Percentiles rank a stretch among this genome's conserved stretches.
These are phyloP conservation scores for Crotophaga sulcirostris DNA, from an alignment of 2,113 vertebrate species.

Conservation along the genomic window DNA sequence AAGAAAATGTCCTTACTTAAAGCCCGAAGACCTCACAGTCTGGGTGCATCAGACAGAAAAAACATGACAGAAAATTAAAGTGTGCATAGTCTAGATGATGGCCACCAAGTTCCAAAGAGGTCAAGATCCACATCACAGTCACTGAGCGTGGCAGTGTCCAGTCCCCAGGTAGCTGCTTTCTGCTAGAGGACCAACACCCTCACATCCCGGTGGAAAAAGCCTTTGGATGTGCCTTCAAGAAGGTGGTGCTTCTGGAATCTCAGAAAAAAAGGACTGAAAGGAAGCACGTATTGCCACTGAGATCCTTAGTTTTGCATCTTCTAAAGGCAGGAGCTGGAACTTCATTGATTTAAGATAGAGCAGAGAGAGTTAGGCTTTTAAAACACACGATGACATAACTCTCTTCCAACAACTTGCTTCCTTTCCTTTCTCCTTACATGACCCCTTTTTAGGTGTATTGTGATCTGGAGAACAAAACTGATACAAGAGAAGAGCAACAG, in stretches of 20 bases:
- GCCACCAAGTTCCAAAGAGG: neutral
- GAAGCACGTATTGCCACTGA: neutral
- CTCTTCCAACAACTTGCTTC: neutral
- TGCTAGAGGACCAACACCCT: neutral
- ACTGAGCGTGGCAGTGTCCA: neutral
- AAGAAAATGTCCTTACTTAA: neutral
- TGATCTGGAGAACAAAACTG: too few relatives aligned
- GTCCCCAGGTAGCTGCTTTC: neutral
- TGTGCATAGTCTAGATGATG: neutral
- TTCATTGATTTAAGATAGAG: neutral
- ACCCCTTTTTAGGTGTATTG: neutral
- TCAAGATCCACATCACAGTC: too few relatives aligned
- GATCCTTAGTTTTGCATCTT: neutral
- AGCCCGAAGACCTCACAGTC: neutral
- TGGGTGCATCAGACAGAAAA: neutral
- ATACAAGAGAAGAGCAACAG: neutral
- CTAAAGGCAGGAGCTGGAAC: neutral
- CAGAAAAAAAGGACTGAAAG: neutral
- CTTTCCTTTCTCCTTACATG: neutral
- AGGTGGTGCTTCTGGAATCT: neutral
- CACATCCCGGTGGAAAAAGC: neutral
- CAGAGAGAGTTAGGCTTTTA: neutral
- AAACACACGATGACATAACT: neutral
- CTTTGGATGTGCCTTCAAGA: neutral
- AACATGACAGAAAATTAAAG: neutral